Percentiles rank a stretch among this genome's conserved stretches.
These are phyloP conservation scores for Henricia sp. DNA, from an alignment of 53 echinoderm and acorn worm species.

Conservation along the genomic window DNA sequence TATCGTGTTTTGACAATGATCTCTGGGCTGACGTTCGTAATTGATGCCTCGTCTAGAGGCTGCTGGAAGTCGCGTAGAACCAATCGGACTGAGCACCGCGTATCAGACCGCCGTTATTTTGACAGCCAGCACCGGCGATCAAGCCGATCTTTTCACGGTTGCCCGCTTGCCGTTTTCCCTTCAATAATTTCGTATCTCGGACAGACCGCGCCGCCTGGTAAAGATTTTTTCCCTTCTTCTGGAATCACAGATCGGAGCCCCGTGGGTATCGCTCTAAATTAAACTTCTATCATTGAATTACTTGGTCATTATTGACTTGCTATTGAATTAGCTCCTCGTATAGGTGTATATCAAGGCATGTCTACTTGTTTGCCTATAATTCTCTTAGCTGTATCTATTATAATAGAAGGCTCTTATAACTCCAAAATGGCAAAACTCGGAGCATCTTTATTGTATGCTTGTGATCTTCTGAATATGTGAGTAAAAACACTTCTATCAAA, in stretches of 20 bases:
- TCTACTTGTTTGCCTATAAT: too few relatives aligned
- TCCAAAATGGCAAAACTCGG: too few relatives aligned
- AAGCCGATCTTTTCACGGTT: not conserved
- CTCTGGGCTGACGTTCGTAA: not conserved
- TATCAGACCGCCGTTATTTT: slow-evolving; percentile 56
- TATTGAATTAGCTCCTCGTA: slow-evolving; percentile 55
- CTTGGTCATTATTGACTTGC: slow-evolving; percentile 53
- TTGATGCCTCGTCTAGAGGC: slow-evolving; percentile 27
- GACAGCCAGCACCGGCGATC: slow-evolving; percentile 52
- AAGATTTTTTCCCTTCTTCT: not conserved
- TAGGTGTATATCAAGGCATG: not conserved
- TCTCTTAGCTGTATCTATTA: too few relatives aligned
- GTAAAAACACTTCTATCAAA: too few relatives aligned
- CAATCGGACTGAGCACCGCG: slow-evolving; percentile 25
- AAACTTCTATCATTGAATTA: slow-evolving; percentile 58
- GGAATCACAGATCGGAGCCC: not conserved
- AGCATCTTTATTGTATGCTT: too few relatives aligned
- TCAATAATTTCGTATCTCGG: not conserved
- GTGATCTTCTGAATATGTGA: too few relatives aligned
- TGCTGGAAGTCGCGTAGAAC: not conserved
- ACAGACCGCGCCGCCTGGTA: not conserved
- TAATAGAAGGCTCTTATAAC: too few relatives aligned
- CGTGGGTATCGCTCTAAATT: slow-evolving; percentile 53
- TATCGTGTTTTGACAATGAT: slow-evolving; percentile 57
- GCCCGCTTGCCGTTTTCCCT: not conserved